Evolutionary conservation across 1,140 invertebrate genomes (phyloP).

Genomic region (Zaprionus ornatus): DNA sequence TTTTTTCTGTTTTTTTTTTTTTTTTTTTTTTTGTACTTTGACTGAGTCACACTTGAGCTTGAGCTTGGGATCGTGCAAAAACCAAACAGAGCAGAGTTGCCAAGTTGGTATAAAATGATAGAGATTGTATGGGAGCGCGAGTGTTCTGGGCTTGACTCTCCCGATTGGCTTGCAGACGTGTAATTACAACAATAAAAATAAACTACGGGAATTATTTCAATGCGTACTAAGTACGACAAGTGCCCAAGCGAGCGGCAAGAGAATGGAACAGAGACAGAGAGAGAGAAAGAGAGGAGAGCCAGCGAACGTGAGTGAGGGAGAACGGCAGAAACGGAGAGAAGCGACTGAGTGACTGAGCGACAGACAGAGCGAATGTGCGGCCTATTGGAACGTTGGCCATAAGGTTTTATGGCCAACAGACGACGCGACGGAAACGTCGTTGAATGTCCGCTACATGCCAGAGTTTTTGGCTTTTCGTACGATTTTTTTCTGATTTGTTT

Average conservation of each 20-base stretch:
- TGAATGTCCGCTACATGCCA: conserved; percentile 44
- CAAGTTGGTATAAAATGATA: conserved; percentile 19
- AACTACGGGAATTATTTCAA: conserved; percentile 77
- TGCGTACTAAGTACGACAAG: conserved; percentile 75
- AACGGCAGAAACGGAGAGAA: neutral
- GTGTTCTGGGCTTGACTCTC: conserved; percentile 18
- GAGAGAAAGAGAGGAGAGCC: neutral
- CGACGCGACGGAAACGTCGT: conserved; percentile 32
- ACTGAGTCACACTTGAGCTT: conserved; percentile 34
- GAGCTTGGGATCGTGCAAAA: conserved; percentile 37
- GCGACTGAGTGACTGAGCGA: neutral
- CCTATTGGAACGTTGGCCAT: conserved; percentile 78
- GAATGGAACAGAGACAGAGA: neutral
- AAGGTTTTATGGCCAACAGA: conserved; percentile 70
- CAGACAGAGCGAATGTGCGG: conserved; percentile 48
- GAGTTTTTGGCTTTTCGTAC: conserved; percentile 45
- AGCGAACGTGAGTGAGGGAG: neutral
- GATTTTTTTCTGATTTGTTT: conserved; percentile 23
- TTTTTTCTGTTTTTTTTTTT: conserved; percentile 40
- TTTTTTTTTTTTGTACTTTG: conserved; percentile 28
- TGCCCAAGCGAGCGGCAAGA: conserved; percentile 30
- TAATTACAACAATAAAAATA: conserved; percentile 82
- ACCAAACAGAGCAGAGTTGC: conserved; percentile 18
- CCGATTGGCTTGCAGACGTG: conserved; percentile 54
- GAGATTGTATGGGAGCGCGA: conserved; percentile 10